Evolutionary conservation across 2,888 invertebrate species (phyloP), one percentile per base, ranked within the genome.

Genomic region (Hyppa rectilinea): DNA sequence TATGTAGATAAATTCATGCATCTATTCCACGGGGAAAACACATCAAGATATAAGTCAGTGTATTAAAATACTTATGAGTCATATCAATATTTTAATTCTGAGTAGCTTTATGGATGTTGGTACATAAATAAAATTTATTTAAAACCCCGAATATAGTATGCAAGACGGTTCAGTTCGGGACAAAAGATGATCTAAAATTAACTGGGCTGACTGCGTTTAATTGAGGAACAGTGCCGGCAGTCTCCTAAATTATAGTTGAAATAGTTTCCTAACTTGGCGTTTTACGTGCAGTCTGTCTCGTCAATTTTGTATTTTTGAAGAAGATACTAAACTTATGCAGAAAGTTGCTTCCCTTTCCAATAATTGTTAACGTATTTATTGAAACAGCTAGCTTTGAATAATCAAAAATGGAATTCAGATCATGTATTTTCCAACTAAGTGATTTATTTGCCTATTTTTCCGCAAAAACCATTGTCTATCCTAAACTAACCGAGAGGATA

Each of bases 381-480:
- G 31, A n/a, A 50, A 43, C 14, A 31, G 36, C 23, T 55, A 50
- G 26, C 26, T 56, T 63, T 60, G 20, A 47, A 43, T 60, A 52
- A 69, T 43, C 50, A 61, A 38, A 49, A 62, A 61, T 50, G 7
- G 10, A 40, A 38, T 53, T 20, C 36, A 10, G 2, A 23, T 38
- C 31, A 45, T 34, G 14, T 36, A 38, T 76, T 74, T 50, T 9
- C 14, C 17, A 29, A 34, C 38, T 75, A 58, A 60, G 17, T n/a
- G 17, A 59, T 59, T 9, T 52, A 36, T 20, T 66, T 50, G 47
- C 49, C 14, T 36, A 26, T 70, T 65, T 71, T 6, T n/a, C 29
- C n/a, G 10, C 64, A 77, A 77, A 80, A 78, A 81, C 64, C 29
- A 50, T 62, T 38, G 45, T 50, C 43, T 50, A 61, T 29, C 26